phyloP scores from a whole-genome alignment of 1,140 invertebrate species.

The Bilobella aurantiaca region DNA sequence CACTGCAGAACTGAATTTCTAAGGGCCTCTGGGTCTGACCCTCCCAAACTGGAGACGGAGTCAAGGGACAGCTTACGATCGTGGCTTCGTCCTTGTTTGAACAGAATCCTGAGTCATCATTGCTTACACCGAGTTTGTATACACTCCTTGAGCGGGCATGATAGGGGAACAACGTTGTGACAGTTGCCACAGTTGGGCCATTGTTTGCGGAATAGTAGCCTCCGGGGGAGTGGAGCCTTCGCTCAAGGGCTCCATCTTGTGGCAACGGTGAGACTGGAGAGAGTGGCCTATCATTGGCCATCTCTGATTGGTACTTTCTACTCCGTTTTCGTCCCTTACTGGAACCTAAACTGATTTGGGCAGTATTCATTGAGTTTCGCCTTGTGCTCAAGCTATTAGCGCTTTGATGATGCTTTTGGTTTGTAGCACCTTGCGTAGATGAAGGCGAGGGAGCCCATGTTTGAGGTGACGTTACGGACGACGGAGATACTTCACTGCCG shows the following conservation, averaged over 20 bases:
- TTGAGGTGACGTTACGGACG: conserved; percentile 1
- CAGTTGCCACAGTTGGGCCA: conserved; percentile 8
- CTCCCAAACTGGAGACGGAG: conserved; percentile 34
- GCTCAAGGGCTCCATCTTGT: not conserved
- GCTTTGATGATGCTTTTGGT: not conserved
- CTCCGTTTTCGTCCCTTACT: not conserved
- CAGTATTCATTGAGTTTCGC: too few species aligned
- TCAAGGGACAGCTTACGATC: conserved; percentile 28
- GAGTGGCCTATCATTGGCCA: not conserved
- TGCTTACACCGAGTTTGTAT: conserved; percentile 20
- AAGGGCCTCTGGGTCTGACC: conserved; percentile 31
- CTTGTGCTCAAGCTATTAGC: too few species aligned
- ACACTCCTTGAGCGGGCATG: conserved; percentile 14
- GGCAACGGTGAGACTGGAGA: not conserved
- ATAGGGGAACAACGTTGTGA: conserved; percentile 19
- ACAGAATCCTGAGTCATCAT: conserved; percentile 6
- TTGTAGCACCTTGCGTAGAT: not conserved
- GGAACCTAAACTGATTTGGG: not conserved
- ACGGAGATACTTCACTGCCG: not conserved
- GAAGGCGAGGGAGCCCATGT: conserved; percentile 8
- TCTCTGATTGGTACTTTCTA: not conserved
- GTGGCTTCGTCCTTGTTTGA: conserved; percentile 24
- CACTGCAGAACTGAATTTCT: conserved; percentile 4
- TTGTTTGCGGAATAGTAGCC: not conserved
- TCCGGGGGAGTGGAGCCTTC: not conserved